Conservation (phyloP, 2,113 vertebrate species). For the Azemiops feae region DNA sequence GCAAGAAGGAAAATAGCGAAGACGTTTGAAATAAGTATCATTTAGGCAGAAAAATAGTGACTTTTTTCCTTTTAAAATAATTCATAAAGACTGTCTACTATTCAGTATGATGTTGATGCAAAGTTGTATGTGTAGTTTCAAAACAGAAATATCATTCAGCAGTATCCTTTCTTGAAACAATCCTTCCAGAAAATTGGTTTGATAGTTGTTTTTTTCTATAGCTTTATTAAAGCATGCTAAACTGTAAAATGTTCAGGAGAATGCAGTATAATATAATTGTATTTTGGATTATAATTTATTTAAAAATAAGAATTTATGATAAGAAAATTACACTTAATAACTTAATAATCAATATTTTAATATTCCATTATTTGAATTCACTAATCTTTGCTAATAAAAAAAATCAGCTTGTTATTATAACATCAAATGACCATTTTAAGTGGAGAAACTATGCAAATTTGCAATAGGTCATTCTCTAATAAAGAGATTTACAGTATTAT, state of each 20-base stretch:
- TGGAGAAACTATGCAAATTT: constrained; percentile 70
- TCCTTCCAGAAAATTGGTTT: constrained; percentile 27
- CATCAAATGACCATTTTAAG: constrained; percentile 68
- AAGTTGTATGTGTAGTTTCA: constrained; percentile 31
- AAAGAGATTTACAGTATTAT: constrained; percentile 74
- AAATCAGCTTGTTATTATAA: constrained; percentile 68
- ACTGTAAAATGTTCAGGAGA: constrained; percentile 6
- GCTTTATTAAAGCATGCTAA: constrained; percentile 31
- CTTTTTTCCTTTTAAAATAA: constrained; percentile 36
- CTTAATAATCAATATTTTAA: constrained; percentile 8
- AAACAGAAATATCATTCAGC: constrained; percentile 34
- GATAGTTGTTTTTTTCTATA: constrained; percentile 22
- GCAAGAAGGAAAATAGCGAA: constrained; percentile 26
- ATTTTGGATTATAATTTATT: constrained; percentile 57
- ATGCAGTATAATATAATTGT: neutral
- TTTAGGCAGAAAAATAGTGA: constrained; percentile 29
- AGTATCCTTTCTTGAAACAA: constrained; percentile 30
- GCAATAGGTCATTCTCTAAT: constrained; percentile 73
- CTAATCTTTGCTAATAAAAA: constrained; percentile 70
- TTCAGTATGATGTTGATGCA: constrained; percentile 41
- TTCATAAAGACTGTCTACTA: constrained; percentile 30
- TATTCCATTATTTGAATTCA: constrained; percentile 72
- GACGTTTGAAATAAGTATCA: constrained; percentile 9
- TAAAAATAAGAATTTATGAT: constrained; percentile 49
- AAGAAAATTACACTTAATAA: constrained; percentile 45